Evolutionary conservation across 2,113 vertebrate species (phyloP), one percentile per base, ranked within the genome.

Genomic region (Anarrhichthys ocellatus): DNA sequence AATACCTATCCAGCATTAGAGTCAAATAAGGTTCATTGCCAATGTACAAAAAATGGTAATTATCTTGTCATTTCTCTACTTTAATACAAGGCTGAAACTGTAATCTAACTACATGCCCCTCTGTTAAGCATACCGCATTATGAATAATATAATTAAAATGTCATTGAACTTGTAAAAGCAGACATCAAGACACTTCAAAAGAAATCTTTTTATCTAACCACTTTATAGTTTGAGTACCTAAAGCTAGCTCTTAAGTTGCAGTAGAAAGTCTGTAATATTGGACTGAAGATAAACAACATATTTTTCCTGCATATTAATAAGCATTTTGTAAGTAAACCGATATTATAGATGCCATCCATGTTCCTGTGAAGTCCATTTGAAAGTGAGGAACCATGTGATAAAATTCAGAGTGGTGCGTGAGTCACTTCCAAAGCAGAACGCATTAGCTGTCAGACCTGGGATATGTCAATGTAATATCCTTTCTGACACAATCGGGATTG

Each of bases 381-480:
- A 88, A 82, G 76, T 83, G 73, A 84, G 73, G 68, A 78, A 52
- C 69, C 78, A 59, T 82, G 85, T 66, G 81, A 85, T 89, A 67
- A 87, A 91, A 92, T 92, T 90, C 80, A 88, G 82, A 76, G 65
- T 40, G 74, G 81, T 80, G 73, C 36, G 32, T 86, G 89, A 89
- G 89, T 89, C 87, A 89, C 87, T 89, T 93, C 89, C 67, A 89
- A 91, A 92, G 92, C 91, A 90, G 92, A 92, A 92, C 87, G 44
- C 86, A 94, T 94, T 91, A 89, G 90, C 91, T 95, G 93, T 93
- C 95, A 93, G 89, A 81, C 24, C 74, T 76, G 42, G 92, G 92
- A 92, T 88, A 90, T 94, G 94, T 94, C 94, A 93, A 92, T 93
- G 93, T 91, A 94, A 95, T 96, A 95, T 95, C 89, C 91, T 91